Percentiles rank a stretch among this genome's conserved stretches.
These are phyloP conservation scores for Oryzias dopingdopingensis DNA, from an alignment of 2,797 vertebrate genomes.

Conservation along the genomic window DNA sequence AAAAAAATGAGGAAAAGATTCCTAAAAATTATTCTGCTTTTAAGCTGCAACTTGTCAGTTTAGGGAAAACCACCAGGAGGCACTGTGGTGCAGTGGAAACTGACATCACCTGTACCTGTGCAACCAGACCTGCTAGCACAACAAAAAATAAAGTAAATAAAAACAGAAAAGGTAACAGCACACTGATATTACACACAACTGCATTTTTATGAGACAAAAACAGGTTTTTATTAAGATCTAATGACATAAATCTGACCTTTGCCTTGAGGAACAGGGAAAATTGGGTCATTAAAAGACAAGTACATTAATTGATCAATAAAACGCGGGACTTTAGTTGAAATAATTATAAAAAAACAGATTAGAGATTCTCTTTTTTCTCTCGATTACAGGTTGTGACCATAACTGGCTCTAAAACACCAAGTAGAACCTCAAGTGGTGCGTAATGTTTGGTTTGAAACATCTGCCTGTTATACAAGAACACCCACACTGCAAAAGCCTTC, in stretches of 20 bases:
- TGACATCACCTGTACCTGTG: not conserved
- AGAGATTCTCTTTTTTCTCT: no score
- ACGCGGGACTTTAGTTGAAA: no score
- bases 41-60: not conserved
- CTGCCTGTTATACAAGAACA: slow-evolving; percentile 60
- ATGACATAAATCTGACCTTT: no score
- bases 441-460: slow-evolving; percentile 58
- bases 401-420: slow-evolving; percentile 26
- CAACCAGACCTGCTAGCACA: no score
- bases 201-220: no score
- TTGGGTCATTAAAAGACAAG: no score
- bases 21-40: not conserved
- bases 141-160: not conserved
- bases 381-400: slow-evolving; percentile 1
- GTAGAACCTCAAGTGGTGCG: slow-evolving; percentile 28
- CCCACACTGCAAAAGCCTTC: slow-evolving; percentile 51
- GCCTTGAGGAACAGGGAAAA: no score
- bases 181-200: no score
- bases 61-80: not conserved
- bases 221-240: no score
- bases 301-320: no score
- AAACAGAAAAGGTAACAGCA: not conserved
- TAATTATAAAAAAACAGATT: no score
- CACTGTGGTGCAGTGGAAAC: not conserved
- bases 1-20: not conserved